phyloP scores from a whole-genome alignment of 1,140 invertebrate genomes.

The Ephestia elutella region DNA sequence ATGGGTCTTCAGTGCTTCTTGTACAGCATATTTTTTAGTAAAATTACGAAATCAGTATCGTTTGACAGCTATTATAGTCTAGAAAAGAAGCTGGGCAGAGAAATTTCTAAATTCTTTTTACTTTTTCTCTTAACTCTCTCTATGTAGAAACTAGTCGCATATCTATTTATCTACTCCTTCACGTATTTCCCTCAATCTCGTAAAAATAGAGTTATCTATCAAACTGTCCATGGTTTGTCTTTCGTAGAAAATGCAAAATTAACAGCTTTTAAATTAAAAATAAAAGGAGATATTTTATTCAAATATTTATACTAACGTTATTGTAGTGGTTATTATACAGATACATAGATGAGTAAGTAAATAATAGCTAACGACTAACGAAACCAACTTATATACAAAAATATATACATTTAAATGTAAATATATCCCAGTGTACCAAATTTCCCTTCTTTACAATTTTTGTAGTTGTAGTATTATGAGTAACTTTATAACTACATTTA shows the following conservation, averaged over 20 bases:
- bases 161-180: slow-evolving; percentile 36
- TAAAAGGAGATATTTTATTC: slow-evolving; percentile 66
- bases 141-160: slow-evolving; percentile 12
- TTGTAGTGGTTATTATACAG: slow-evolving; percentile 44
- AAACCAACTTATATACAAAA: slow-evolving; percentile 69
- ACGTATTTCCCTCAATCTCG: slow-evolving; percentile 35
- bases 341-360: slow-evolving; percentile 34
- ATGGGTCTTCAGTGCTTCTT: too few species aligned
- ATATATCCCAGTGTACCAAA: slow-evolving; percentile 68
- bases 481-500: slow-evolving; percentile 29
- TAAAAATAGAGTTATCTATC: slow-evolving; percentile 27
- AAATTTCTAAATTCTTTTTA: slow-evolving; percentile 11
- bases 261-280: slow-evolving; percentile 50
- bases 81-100: too few species aligned
- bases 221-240: slow-evolving; percentile 38
- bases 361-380: slow-evolving; percentile 42
- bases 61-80: too few species aligned
- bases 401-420: slow-evolving; percentile 66
- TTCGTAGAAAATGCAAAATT: slow-evolving; percentile 41
- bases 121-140: not conserved
- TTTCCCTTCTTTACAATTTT: slow-evolving; percentile 72
- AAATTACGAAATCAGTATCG: too few species aligned
- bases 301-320: slow-evolving; percentile 72
- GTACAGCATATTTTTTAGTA: too few species aligned
- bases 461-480: slow-evolving; percentile 48